Evolutionary conservation across 2,888 invertebrate genomes (phyloP).

Genomic region (Glaucopsyche alexis): DNA sequence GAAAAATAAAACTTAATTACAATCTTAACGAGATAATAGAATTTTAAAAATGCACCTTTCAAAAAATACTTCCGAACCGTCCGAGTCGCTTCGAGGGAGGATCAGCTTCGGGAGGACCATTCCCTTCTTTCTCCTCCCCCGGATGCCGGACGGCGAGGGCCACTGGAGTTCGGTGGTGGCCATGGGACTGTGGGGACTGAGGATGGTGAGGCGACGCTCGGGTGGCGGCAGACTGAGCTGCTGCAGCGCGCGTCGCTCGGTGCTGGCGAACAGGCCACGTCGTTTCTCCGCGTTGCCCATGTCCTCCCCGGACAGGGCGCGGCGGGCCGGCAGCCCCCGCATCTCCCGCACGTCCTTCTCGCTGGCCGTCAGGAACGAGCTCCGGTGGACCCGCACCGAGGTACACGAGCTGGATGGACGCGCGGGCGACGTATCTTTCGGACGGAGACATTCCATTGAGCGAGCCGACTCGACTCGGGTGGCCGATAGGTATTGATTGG

Average conservation of each 20-base stretch:
- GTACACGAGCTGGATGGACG: slow-evolving; percentile 76
- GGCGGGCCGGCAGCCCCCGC: slow-evolving; percentile 81
- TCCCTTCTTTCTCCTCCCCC: slow-evolving; percentile 84
- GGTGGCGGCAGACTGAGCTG: slow-evolving; percentile 86
- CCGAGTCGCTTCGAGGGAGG: slow-evolving; percentile 87
- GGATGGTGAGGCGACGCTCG: slow-evolving; percentile 85
- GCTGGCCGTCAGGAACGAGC: slow-evolving; percentile 83
- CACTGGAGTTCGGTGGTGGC: slow-evolving; percentile 83
- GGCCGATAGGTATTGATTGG: slow-evolving; percentile 78
- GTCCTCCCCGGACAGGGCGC: slow-evolving; percentile 83
- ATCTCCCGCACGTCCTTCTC: slow-evolving; percentile 84
- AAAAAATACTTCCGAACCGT: slow-evolving; percentile 83
- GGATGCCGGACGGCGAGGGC: slow-evolving; percentile 79
- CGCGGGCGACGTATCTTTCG: slow-evolving; percentile 78
- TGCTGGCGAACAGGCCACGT: slow-evolving; percentile 84
- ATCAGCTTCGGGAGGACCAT: slow-evolving; percentile 87
- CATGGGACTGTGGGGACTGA: slow-evolving; percentile 89
- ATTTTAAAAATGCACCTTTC: slow-evolving; percentile 71
- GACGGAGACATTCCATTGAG: slow-evolving; percentile 86
- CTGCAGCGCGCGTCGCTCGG: slow-evolving; percentile 82
- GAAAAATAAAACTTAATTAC: slow-evolving; percentile 30
- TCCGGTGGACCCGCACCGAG: slow-evolving; percentile 73
- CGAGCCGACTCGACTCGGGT: slow-evolving; percentile 81
- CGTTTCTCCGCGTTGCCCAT: slow-evolving; percentile 82
- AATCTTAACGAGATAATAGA: slow-evolving; percentile 25